Evolutionary conservation across 2,888 invertebrate genomes (phyloP), one percentile per base, ranked within the genome.

Genomic region (Danaus chrysippus): DNA sequence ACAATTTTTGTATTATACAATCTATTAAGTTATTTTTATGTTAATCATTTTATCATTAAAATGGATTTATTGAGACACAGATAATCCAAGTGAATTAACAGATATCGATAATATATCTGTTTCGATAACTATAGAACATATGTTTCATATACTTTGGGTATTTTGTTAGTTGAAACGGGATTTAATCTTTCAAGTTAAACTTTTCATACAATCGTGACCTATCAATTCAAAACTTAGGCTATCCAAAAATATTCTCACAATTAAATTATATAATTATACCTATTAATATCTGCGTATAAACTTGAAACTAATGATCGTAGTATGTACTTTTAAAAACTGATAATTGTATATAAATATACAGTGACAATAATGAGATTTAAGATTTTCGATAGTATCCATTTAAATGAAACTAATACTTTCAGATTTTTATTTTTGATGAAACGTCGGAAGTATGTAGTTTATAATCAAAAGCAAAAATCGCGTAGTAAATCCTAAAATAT

Each of bases 11-110:
- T 23, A 23, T 23, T 1, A 5, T 5, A 23, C 5, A 23, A 23
- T 5, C 2, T 23, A 23, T 1, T 5, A 3, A 34, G 23, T 34
- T 34, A 15, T 17, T 57, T 46, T 15, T 43, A 55, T 62, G 55
- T 54, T 42, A 52, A 62, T 59, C 19, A 17, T 12, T 42, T 62
- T 62, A 54, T 58, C 19, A n/a, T n/a, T 49, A 17, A 49, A 49
- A 49, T 17, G 10, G 3, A 10, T 49, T 49, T 49, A 17, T 46
- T 5, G 17, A 17, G 17, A 10, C 11, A 49, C 15, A 17, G 17
- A 49, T 49, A 17, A 46, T 46, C 9, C 46, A 17, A 12, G 17
- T 17, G 10, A 49, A 49, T 44, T 46, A 49, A 49, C 23, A 34
- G 49, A 49, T 49, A 49, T 49, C 17, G 1, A 49, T 49, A 17